Percentiles rank a stretch among this genome's conserved stretches.
Evolutionary conservation across 2,888 invertebrate species (phyloP).

Genomic region (Lepetodrilus schrolli): DNA sequence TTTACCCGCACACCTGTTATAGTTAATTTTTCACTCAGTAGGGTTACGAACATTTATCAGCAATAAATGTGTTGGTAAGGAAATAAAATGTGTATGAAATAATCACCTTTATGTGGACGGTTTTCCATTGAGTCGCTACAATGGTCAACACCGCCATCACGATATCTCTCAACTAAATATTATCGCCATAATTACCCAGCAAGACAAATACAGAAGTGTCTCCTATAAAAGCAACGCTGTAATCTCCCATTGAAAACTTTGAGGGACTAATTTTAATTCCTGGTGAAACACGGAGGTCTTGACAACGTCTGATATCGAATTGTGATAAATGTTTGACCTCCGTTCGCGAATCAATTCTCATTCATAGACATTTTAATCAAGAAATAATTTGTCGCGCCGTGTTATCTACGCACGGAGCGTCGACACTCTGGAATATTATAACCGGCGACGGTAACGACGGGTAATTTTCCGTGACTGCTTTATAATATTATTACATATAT

Average conservation of each 20-base stretch:
- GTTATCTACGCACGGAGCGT: background rate
- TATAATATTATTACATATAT: no score
- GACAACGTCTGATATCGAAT: slow-evolving; percentile 15
- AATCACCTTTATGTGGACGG: background rate
- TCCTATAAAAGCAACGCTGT: slow-evolving; percentile 17
- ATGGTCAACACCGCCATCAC: no score
- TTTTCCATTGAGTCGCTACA: no score
- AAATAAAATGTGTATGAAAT: no score
- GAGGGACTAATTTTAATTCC: slow-evolving; percentile 24
- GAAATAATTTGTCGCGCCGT: slow-evolving; percentile 23
- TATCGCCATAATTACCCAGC: background rate
- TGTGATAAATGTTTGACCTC: slow-evolving; percentile 18
- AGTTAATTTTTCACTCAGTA: no score
- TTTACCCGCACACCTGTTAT: no score
- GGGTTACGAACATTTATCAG: no score
- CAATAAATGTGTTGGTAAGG: no score
- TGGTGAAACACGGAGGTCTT: background rate
- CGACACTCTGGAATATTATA: background rate
- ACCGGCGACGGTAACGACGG: background rate
- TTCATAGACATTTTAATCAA: slow-evolving; percentile 26
- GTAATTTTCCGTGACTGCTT: no score
- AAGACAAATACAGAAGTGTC: background rate
- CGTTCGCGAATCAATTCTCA: slow-evolving; percentile 20
- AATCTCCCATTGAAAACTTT: slow-evolving; percentile 18
- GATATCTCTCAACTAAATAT: background rate